Conservation (phyloP, 2,113 vertebrate species). For the Seriola rivoliana region DNA sequence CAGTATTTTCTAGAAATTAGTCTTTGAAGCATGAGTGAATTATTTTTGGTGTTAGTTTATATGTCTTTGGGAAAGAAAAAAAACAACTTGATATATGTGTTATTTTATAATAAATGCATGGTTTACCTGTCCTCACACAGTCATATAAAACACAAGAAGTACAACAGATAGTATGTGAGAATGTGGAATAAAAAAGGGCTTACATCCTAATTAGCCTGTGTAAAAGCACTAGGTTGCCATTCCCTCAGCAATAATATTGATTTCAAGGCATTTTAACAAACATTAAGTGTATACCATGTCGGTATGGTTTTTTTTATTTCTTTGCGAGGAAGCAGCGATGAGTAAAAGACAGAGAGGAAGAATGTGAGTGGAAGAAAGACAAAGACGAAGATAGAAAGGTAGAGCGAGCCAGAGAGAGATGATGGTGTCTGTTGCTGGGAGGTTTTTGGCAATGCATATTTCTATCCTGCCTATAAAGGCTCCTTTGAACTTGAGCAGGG, state of each 20-base stretch:
- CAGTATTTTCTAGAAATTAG: no score
- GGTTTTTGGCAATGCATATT: constrained; percentile 78
- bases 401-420: constrained; percentile 27
- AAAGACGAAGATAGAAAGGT: constrained; percentile 41
- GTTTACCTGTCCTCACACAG: not conserved
- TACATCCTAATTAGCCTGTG: not conserved
- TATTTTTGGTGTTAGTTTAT: no score
- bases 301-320: not conserved
- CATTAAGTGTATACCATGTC: not conserved
- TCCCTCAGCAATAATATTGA: constrained; percentile 13
- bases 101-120: not conserved
- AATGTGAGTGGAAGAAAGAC: constrained; percentile 19
- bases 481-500: constrained; percentile 70
- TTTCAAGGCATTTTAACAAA: constrained; percentile 13
- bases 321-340: not conserved
- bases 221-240: not conserved
- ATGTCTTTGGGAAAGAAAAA: not conserved
- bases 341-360: constrained; percentile 3
- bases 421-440: constrained; percentile 71
- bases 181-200: not conserved
- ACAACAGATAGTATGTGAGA: not conserved
- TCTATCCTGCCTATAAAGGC: constrained; percentile 72
- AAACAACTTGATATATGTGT: not conserved
- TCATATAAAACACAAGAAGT: not conserved
- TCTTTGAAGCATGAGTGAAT: no score